phyloP scores from a whole-genome alignment of 2,113 vertebrate species.

The Festucalex cinctus region DNA sequence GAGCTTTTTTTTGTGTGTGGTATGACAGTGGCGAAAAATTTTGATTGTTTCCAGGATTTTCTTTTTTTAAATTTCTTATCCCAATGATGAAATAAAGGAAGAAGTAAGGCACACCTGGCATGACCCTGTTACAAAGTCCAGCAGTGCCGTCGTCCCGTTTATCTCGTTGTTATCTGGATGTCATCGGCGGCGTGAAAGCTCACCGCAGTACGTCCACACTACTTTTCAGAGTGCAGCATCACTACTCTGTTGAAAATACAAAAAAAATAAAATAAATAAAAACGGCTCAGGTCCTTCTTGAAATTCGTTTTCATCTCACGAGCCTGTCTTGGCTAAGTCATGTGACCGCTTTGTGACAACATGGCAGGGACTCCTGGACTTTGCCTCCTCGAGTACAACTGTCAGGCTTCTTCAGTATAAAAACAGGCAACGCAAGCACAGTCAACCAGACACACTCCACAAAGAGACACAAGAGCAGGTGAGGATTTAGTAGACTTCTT shows the following conservation, averaged over 20 bases:
- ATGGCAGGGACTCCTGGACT: constrained; percentile 69
- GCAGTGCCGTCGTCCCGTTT: constrained; percentile 8
- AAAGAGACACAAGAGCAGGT: constrained; percentile 47
- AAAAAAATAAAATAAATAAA: no score
- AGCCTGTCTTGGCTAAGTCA: background rate
- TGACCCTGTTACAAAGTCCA: constrained; percentile 51
- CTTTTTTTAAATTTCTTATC: background rate
- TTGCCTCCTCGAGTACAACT: constrained; percentile 56
- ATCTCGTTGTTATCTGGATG: constrained; percentile 43
- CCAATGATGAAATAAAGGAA: background rate
- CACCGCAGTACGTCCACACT: constrained; percentile 7
- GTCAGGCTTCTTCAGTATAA: constrained; percentile 53
- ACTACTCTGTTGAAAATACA: background rate
- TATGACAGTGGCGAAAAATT: no score
- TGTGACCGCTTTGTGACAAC: constrained; percentile 54
- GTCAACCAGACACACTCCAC: constrained; percentile 23
- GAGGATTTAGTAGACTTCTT: constrained; percentile 20
- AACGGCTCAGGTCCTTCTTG: background rate
- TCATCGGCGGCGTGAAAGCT: constrained; percentile 10
- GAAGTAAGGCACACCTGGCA: background rate
- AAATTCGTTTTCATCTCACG: background rate
- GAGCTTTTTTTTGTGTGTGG: no score
- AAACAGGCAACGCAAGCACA: constrained; percentile 38
- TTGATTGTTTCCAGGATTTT: no score
- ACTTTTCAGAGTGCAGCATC: background rate